phyloP scores from a whole-genome alignment of 1,140 invertebrate species.

The Drosophila sturtevanti region DNA sequence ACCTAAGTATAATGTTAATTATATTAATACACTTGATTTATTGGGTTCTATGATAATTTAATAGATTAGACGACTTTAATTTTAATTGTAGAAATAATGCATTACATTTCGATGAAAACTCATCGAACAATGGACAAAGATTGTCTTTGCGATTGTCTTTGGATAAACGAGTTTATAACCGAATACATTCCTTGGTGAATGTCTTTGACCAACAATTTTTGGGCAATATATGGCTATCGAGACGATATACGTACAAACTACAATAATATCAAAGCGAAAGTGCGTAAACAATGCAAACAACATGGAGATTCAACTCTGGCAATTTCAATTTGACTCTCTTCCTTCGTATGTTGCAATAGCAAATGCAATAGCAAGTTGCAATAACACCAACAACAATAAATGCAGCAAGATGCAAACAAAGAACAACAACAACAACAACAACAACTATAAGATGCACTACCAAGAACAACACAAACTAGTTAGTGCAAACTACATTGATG shows the following conservation, averaged over 20 bases:
- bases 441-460: slow-evolving; percentile 5
- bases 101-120: neutral
- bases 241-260: slow-evolving; percentile 59
- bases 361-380: slow-evolving; percentile 21
- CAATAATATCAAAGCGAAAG: slow-evolving; percentile 81
- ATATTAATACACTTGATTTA: too few relatives aligned
- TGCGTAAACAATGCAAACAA: slow-evolving; percentile 81
- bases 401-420: slow-evolving; percentile 31
- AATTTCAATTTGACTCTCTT: slow-evolving; percentile 22
- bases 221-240: slow-evolving; percentile 31
- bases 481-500: slow-evolving; percentile 79
- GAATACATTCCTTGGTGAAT: slow-evolving; percentile 17
- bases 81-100: too few relatives aligned
- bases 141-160: neutral
- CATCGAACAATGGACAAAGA: neutral
- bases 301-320: slow-evolving; percentile 45
- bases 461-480: slow-evolving; percentile 59
- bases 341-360: slow-evolving; percentile 5
- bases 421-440: slow-evolving; percentile 30
- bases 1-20: too few relatives aligned
- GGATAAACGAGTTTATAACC: neutral
- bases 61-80: too few relatives aligned
- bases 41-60: too few relatives aligned
- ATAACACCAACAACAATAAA: slow-evolving; percentile 31
- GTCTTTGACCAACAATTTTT: slow-evolving; percentile 23